These are phyloP conservation scores for Papilio machaon DNA, from an alignment of 1,140 invertebrate species.

Conservation along the genomic window DNA sequence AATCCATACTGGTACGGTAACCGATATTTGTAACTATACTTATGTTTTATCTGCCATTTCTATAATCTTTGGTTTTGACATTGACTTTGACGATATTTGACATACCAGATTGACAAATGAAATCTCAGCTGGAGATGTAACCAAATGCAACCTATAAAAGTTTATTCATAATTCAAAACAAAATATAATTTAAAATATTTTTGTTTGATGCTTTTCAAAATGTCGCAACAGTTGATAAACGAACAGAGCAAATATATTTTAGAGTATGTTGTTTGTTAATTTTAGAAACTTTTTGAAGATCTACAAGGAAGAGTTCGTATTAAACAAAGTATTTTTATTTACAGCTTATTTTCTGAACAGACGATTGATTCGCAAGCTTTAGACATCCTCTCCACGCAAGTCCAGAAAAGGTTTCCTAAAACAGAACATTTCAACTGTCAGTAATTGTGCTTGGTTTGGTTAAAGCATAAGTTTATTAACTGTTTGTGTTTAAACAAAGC, in stretches of 20 bases:
- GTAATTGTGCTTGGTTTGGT: slow-evolving; percentile 41
- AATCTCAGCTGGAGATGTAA: slow-evolving; percentile 34
- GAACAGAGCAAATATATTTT: slow-evolving; percentile 79
- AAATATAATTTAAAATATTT: slow-evolving; percentile 1
- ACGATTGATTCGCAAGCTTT: slow-evolving; percentile 77
- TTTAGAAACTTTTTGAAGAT: slow-evolving; percentile 1
- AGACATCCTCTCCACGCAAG: slow-evolving; percentile 80
- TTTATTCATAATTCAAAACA: slow-evolving; percentile 22
- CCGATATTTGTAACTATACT: too few species aligned
- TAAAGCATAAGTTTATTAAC: background rate
- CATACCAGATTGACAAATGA: slow-evolving; percentile 2
- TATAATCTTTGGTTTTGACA: slow-evolving; percentile 17
- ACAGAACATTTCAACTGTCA: slow-evolving; percentile 89
- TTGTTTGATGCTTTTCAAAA: slow-evolving; percentile 47
- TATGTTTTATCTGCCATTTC: background rate
- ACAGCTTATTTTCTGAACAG: slow-evolving; percentile 81
- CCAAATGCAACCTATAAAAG: slow-evolving; percentile 21
- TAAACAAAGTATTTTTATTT: slow-evolving; percentile 50
- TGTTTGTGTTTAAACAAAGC: background rate
- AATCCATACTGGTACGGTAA: background rate
- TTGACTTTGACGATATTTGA: slow-evolving; percentile 10
- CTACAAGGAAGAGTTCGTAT: background rate
- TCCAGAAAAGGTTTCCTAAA: slow-evolving; percentile 89
- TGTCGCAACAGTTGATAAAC: slow-evolving; percentile 73
- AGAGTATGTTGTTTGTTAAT: slow-evolving; percentile 61